A percentile compares a stretch with the other conserved stretches of the same genome.
Evolutionary conservation across 2,113 vertebrate genomes (phyloP).

Genomic region (Poeciliopsis retropinna): DNA sequence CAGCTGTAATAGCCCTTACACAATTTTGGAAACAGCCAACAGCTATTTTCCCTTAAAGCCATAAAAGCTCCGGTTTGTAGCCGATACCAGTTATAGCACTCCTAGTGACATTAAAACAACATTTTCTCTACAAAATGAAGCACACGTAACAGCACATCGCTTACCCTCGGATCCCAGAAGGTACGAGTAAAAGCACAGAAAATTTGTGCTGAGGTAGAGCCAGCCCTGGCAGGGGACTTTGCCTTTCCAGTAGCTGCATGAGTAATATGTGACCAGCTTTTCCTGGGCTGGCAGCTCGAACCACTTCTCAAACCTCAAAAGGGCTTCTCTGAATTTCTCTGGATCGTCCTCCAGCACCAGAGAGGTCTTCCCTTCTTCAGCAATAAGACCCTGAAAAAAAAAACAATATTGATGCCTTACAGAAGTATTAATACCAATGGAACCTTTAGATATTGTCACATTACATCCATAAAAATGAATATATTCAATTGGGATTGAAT

Average conservation of each 20-base stretch:
- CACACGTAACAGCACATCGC: slow-evolving; percentile 6
- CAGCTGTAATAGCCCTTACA: neutral
- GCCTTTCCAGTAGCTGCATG: slow-evolving; percentile 98
- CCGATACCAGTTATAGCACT: neutral
- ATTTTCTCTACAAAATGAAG: too few species aligned
- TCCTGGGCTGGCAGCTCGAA: slow-evolving; percentile 91
- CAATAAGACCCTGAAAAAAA: slow-evolving; percentile 89
- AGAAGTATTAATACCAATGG: too few species aligned
- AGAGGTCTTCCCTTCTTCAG: slow-evolving; percentile 90
- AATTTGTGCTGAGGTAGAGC: slow-evolving; percentile 98
- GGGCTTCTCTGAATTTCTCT: slow-evolving; percentile 93
- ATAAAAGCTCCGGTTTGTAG: neutral
- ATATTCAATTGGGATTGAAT: too few species aligned
- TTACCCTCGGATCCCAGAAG: slow-evolving; percentile 94
- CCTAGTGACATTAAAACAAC: too few species aligned
- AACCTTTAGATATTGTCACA: too few species aligned
- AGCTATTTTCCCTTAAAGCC: slow-evolving; percentile 5
- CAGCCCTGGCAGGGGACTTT: slow-evolving; percentile 97
- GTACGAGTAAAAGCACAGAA: slow-evolving; percentile 97
- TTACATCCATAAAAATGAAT: too few species aligned
- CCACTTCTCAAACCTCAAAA: slow-evolving; percentile 93
- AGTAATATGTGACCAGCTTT: slow-evolving; percentile 97
- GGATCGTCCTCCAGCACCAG: slow-evolving; percentile 92
- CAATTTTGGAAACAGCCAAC: neutral
- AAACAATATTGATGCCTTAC: neutral